Percentiles rank a stretch among this genome's conserved stretches.
phyloP scores from a whole-genome alignment of 2,113 vertebrate genomes.

The Sapajus apella region DNA sequence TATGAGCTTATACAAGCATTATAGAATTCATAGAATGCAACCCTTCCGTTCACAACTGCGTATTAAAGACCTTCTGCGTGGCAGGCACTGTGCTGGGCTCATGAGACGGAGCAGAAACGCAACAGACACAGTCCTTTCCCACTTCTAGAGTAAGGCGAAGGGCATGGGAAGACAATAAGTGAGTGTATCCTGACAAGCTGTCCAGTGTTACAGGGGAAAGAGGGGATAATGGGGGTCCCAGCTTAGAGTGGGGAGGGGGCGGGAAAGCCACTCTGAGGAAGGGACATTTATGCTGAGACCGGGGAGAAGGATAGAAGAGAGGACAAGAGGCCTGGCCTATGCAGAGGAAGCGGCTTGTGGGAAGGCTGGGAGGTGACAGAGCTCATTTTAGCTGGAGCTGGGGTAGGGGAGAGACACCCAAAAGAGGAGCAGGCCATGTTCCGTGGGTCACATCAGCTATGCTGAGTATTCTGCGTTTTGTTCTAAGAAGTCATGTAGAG shows the following conservation, averaged over 20 bases:
- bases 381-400: background rate
- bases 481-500: background rate
- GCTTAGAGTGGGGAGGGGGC: background rate
- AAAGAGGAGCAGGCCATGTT: background rate
- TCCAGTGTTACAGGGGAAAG: background rate
- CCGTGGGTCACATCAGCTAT: background rate
- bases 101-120: background rate
- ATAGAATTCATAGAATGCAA: constrained; percentile 42
- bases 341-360: rapidly evolving
- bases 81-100: background rate
- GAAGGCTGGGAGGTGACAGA: background rate
- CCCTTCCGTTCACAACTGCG: background rate
- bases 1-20: constrained; percentile 50
- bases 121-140: background rate
- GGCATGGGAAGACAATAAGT: background rate
- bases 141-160: background rate
- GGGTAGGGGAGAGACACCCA: no score
- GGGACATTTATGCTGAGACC: background rate
- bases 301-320: background rate
- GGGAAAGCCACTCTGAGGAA: background rate
- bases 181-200: background rate
- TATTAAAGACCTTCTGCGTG: constrained; percentile 1
- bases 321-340: background rate
- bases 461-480: background rate
- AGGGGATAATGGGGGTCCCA: background rate